A percentile compares a stretch with the other conserved stretches of the same genome.
Conservation (phyloP, 2,113 vertebrate genomes). For the Diphyllodes magnificus region DNA sequence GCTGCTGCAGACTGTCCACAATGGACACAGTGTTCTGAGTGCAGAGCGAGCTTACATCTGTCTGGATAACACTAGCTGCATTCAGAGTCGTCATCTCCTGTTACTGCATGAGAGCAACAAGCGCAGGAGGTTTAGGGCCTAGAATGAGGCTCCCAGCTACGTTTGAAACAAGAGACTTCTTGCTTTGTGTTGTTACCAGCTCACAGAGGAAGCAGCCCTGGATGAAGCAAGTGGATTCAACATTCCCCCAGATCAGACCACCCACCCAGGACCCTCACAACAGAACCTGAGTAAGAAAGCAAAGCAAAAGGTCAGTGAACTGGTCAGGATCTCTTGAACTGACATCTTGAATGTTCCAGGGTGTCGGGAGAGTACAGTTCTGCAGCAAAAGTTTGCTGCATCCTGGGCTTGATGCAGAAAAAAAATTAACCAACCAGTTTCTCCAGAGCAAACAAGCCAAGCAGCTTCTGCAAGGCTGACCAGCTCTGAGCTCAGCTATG, state of each 20-base stretch:
- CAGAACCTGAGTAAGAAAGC: not conserved
- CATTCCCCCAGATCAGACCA: constrained; percentile 78
- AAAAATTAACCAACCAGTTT: not conserved
- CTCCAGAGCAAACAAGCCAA: not conserved
- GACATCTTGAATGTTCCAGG: not conserved
- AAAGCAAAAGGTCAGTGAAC: constrained; percentile 61
- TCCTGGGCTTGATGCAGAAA: not conserved
- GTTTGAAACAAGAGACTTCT: not conserved
- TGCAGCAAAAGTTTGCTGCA: not conserved
- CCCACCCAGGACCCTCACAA: constrained; percentile 40
- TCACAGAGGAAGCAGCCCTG: constrained; percentile 86
- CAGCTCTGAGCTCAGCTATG: not conserved
- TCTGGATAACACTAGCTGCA: not conserved
- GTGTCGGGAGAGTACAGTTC: not conserved
- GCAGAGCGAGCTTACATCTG: not conserved
- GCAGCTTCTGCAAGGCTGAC: not conserved
- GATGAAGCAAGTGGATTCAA: constrained; percentile 94
- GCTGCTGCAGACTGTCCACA: not conserved
- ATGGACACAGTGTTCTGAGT: not conserved
- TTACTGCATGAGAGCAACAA: not conserved
- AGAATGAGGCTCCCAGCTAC: not conserved
- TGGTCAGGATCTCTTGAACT: not conserved
- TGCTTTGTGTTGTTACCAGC: constrained; percentile 65
- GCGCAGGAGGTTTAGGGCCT: not conserved
- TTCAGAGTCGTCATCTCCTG: not conserved